Conservation (phyloP, 2,888 invertebrate genomes). For the Phoenoteleia sp. region DNA sequence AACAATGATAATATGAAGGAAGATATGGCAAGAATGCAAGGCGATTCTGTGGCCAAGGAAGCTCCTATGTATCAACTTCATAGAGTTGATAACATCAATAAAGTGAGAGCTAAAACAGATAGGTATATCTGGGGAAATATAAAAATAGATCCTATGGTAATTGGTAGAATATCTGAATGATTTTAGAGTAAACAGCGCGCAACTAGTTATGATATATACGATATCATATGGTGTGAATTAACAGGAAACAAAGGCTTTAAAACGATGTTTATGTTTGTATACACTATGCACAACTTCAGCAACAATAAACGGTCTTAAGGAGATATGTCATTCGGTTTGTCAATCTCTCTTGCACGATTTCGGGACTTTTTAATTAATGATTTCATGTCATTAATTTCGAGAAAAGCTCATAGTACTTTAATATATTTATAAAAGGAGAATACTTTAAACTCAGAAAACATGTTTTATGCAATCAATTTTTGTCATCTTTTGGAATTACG, state of each 20-base stretch:
- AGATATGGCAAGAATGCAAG: conserved; percentile 90
- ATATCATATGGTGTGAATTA: conserved; percentile 95
- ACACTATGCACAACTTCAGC: conserved; percentile 86
- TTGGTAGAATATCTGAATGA: conserved; percentile 83
- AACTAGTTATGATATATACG: conserved; percentile 94
- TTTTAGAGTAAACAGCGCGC: conserved; percentile 91
- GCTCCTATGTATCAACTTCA: conserved; percentile 94
- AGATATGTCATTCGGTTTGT: too few species aligned
- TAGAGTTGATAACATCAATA: conserved; percentile 92
- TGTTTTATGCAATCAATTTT: too few species aligned
- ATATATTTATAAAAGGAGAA: too few species aligned
- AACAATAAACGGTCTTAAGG: conserved; percentile 74
- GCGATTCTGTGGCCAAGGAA: conserved; percentile 93
- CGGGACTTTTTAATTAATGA: too few species aligned
- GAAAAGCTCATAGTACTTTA: too few species aligned
- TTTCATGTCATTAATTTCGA: too few species aligned
- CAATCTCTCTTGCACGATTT: too few species aligned
- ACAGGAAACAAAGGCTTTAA: conserved; percentile 92
- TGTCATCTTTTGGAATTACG: too few species aligned
- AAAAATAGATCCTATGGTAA: conserved; percentile 94
- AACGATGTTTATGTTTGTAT: conserved; percentile 92
- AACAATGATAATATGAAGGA: conserved; percentile 78
- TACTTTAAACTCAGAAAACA: too few species aligned
- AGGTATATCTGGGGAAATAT: conserved; percentile 96
- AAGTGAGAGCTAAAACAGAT: conserved; percentile 93